Evolutionary conservation across 92 coral and sea anemone species (phyloP).

Genomic region (Anthopleura xanthogrammica): DNA sequence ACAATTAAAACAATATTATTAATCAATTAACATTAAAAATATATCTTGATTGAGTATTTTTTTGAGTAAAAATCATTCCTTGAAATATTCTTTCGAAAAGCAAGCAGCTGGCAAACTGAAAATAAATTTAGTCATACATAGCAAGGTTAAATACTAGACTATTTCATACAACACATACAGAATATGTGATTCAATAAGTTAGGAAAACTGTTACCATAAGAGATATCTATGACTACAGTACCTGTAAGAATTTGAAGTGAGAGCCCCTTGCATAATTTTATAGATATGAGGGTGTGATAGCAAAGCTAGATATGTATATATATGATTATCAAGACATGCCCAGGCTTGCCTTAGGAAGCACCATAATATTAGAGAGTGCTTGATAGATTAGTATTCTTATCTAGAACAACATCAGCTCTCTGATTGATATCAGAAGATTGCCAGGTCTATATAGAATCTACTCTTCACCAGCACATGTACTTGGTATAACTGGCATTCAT

Average conservation of each 20-base stretch:
- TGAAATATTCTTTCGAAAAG: neutral
- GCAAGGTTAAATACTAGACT: constrained; percentile 11
- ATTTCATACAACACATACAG: neutral
- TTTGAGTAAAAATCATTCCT: neutral
- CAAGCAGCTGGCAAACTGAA: neutral
- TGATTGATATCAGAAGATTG: constrained; percentile 14
- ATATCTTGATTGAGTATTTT: neutral
- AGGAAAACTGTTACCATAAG: neutral
- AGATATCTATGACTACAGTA: neutral
- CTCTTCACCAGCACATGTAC: constrained; percentile 4
- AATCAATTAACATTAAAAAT: neutral
- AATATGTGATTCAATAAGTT: neutral
- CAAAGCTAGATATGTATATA: neutral
- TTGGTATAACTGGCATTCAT: neutral
- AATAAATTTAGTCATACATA: neutral
- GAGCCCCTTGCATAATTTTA: neutral
- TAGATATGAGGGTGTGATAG: neutral
- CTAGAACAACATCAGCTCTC: constrained; percentile 22
- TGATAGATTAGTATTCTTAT: constrained; percentile 32
- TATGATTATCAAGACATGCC: constrained; percentile 3
- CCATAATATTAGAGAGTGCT: constrained; percentile 21
- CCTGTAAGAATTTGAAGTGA: constrained; percentile 20
- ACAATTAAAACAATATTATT: constrained; percentile 6
- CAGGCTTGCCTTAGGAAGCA: constrained; percentile 20
- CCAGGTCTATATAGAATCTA: constrained; percentile 2